Evolutionary conservation across 1,140 invertebrate species (phyloP).

Genomic region (Procambarus clarkii): DNA sequence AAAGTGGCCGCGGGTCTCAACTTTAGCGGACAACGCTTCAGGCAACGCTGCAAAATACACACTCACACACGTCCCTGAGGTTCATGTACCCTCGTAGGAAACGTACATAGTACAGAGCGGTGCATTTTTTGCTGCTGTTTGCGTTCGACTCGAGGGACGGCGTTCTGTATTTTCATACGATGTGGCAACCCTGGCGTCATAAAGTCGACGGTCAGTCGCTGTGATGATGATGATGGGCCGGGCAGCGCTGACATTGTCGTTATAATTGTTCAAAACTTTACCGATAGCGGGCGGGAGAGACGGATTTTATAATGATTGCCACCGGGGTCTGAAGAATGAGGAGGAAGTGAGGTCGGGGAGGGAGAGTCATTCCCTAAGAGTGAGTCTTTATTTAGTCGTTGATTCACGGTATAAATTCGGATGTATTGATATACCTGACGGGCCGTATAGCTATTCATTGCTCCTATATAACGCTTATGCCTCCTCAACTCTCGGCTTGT

Average conservation of each 20-base stretch:
- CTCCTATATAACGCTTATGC: neutral
- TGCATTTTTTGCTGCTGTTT: no score
- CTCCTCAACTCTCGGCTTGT: neutral
- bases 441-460: conserved; percentile 5
- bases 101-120: no score
- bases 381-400: conserved; percentile 16
- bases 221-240: conserved; percentile 24
- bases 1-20: neutral
- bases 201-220: conserved; percentile 44
- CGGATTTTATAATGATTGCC: conserved; percentile 51
- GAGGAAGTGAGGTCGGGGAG: neutral
- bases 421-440: conserved; percentile 31
- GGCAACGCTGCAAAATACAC: neutral
- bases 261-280: conserved; percentile 55
- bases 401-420: conserved; percentile 29
- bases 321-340: conserved; percentile 9
- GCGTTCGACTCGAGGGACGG: neutral
- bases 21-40: neutral
- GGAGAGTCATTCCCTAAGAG: neutral
- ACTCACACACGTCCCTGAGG: neutral
- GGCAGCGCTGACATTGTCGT: conserved; percentile 26
- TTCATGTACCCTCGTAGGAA: no score
- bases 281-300: conserved; percentile 26
- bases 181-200: conserved; percentile 25
- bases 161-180: neutral